A percentile compares a stretch with the other conserved stretches of the same genome.
phyloP scores from a whole-genome alignment of 2,797 vertebrate species.

The Tauraco hartlaubi region DNA sequence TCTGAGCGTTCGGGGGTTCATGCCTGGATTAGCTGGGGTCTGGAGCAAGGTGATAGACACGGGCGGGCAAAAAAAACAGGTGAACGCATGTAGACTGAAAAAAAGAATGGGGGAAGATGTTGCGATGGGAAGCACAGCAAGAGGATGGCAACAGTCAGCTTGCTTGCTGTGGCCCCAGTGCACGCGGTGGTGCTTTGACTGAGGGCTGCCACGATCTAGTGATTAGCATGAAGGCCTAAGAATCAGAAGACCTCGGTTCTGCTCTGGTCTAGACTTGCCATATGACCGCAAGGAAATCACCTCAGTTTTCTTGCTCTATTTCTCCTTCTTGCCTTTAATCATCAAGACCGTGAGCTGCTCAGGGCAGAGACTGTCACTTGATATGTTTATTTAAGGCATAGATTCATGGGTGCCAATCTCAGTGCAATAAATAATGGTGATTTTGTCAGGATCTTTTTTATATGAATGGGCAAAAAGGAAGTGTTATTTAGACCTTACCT shows the following conservation, averaged over 20 bases:
- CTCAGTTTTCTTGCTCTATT: background rate
- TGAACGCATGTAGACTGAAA: background rate
- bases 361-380: background rate
- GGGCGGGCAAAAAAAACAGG: background rate
- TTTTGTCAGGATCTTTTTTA: background rate
- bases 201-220: background rate
- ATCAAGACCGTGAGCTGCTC: background rate
- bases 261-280: background rate
- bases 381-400: background rate
- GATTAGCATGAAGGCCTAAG: background rate
- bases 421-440: background rate
- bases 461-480: background rate
- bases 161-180: background rate
- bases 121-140: background rate
- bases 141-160: rapidly evolving
- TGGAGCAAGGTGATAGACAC: background rate
- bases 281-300: background rate
- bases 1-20: background rate
- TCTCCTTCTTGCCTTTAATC: background rate
- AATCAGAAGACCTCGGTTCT: background rate
- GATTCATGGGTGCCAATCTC: background rate
- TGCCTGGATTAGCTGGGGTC: background rate
- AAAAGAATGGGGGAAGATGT: rapidly evolving
- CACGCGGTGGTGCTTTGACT: background rate
- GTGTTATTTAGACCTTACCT: background rate